Evolutionary conservation across 2,888 invertebrate genomes (phyloP), one percentile per base, ranked within the genome.

Genomic region (Phymatocera aterrima): DNA sequence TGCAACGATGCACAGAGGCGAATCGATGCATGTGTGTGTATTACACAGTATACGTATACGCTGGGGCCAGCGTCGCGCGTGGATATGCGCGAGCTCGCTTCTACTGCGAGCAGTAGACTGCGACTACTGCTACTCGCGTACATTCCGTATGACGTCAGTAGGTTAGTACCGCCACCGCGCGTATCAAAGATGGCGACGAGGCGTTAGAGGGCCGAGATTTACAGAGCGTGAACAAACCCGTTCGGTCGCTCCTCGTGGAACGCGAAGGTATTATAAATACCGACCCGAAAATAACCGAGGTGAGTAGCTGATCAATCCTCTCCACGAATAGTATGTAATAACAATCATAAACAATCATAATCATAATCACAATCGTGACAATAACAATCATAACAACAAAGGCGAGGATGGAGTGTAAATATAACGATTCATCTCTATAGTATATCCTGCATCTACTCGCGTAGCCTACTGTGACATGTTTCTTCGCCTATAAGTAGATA

Each of bases 181-280:
- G 83, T 84, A 87, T 84, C 86, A 85, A 89, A 89, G 86, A 89
- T 89, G 89, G 89, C 89, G 89, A 84, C 85, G 82, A 80, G 85
- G 86, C 87, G 87, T 86, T 88, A 88, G n/a, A n/a, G 88, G 85
- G 85, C 85, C 84, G 84, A 31, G 34, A 48, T 31, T 43, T n/a
- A n/a, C 31, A 34, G 72, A 72, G 48, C 48, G 72, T 46, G 43
- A 43, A 68, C 46, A 8, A 64, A 60, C 43, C 68, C 61, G 61
- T 64, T n/a, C n/a, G 61, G 68, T 43, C 68, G 68, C 61, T n/a
- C n/a, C 68, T 68, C 68, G 68, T 46, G 28, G 24, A 5, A 28
- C 68, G 68, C 43, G 68, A 46, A 68, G 28, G 15, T 8, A 15
- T 24, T 31, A n/a, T n/a, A n/a, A n/a, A n/a, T n/a, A 18, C 21